These are phyloP conservation scores for Protonemura montana DNA, from an alignment of 2,888 invertebrate genomes.

Conservation along the genomic window DNA sequence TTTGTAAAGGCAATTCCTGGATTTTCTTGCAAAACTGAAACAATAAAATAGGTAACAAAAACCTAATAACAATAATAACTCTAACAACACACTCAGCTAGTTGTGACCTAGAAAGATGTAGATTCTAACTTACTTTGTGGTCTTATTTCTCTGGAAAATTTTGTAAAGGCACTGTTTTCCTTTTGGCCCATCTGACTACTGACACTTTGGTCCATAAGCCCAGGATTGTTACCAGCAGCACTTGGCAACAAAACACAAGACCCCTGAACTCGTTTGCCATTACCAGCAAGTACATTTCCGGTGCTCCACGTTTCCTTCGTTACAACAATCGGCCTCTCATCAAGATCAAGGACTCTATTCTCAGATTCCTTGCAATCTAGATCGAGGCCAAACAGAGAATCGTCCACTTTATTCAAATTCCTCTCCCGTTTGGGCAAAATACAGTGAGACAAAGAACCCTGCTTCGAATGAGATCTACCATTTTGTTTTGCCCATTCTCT, in stretches of 20 bases:
- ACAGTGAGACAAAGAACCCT: not conserved
- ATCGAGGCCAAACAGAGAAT: not conserved
- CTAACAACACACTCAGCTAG: too few relatives aligned
- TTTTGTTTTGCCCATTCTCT: not conserved
- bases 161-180: constrained; percentile 55
- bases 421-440: not conserved
- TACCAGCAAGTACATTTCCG: constrained; percentile 29
- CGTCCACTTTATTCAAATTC: not conserved
- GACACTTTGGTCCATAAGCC: constrained; percentile 50
- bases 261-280: constrained; percentile 40
- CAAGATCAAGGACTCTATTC: not conserved
- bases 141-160: constrained; percentile 57
- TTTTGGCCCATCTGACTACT: constrained; percentile 55
- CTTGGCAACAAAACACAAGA: constrained; percentile 35
- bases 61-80: too few relatives aligned
- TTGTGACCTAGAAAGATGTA: too few relatives aligned
- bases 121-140: constrained; percentile 55
- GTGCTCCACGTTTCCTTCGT: constrained; percentile 40
- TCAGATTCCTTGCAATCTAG: not conserved
- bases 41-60: too few relatives aligned
- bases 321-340: not conserved
- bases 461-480: not conserved
- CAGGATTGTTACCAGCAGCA: not conserved
- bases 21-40: constrained; percentile 54
- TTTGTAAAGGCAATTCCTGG: constrained; percentile 56